Base-by-base conservation (phyloP, 2,113 vertebrate genomes). In the Perca schrenkii region DNA sequence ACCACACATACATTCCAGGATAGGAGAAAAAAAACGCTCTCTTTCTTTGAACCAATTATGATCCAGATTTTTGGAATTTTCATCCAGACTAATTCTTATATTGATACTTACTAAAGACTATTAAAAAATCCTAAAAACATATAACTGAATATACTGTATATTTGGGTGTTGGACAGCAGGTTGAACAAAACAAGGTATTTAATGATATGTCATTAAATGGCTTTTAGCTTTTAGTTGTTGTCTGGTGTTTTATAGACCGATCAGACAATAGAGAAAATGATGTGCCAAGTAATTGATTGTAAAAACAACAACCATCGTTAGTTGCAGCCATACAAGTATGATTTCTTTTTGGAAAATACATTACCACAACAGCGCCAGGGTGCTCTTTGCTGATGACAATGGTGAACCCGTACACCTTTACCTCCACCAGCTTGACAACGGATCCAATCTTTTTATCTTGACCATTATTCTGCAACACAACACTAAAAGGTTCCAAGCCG, bases 381-480 rank as follows among this genome's bases (percentile, higher is more conserved):
- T 68, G 21, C 3, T 80, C 80, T 69, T 82, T 88, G 66, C 74
- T 88, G 36, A 92, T 89, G 61, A 81, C 34, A 22, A 92, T 78
- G 25, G 62, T 86, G 80, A 87, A 52, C 8, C 86, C 93, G 0
- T 96, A 95, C 74, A 96, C 91, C 3, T 91, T 77, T 49, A 97
- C 86, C 40, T 83, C 82, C 47, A 97, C 88, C 0, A 90, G 7
- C 1, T 91, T 56, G 0, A 95, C 89, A 74, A 89, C 80, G 0
- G 91, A 93, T 8, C 94, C 82, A 0, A 34, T 79, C 5, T 74
- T 68, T 2, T 85, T 78, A 2, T 86, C 87, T 6, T 34, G 72
- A 25, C 58, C 90, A 2, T 90, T 87, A 0, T 96, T 97, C 79
- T 88, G 89, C 6, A 96, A 91, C 7, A 93, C 79, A 66, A 97